These are phyloP conservation scores for Drosophila carrolli DNA, from an alignment of 1,140 invertebrate genomes.

Conservation along the genomic window DNA sequence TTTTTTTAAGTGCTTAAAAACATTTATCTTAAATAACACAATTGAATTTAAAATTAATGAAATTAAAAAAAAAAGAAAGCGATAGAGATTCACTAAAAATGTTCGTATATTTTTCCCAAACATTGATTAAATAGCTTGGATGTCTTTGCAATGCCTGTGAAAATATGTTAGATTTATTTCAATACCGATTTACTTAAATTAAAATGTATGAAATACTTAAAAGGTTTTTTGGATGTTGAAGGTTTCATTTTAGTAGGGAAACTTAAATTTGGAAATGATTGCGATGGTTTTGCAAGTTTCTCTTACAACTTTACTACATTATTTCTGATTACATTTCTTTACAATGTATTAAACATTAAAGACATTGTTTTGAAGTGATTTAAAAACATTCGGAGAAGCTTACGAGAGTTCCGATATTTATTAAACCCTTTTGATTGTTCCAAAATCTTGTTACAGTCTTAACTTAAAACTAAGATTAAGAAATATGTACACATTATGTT, in stretches of 20 bases:
- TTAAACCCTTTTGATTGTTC: too few relatives aligned
- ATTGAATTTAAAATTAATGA: slow-evolving; percentile 1
- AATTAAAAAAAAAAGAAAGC: slow-evolving; percentile 9
- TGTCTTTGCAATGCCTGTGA: not conserved
- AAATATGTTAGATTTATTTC: not conserved
- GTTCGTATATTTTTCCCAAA: not conserved
- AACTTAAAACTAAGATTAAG: too few relatives aligned
- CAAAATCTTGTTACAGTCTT: too few relatives aligned
- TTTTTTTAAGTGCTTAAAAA: slow-evolving; percentile 31
- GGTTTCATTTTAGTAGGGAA: too few relatives aligned
- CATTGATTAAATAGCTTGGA: not conserved
- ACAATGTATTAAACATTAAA: not conserved
- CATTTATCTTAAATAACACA: slow-evolving; percentile 12
- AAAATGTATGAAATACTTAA: not conserved
- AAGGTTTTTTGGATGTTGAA: too few relatives aligned
- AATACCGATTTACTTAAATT: not conserved
- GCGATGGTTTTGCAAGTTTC: not conserved
- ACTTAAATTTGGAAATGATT: not conserved
- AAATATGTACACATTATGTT: too few relatives aligned
- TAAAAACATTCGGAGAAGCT: not conserved
- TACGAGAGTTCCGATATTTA: too few relatives aligned
- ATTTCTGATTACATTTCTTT: not conserved
- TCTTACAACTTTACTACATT: not conserved
- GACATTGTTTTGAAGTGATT: not conserved
- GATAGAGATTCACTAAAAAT: not conserved